phyloP scores from a whole-genome alignment of 2,113 vertebrate genomes.

The rabbit (Oryctolagus cuniculus) region mOryCun1.1 NC_091434.1:4347501-4348000 shows the following conservation, averaged over 20 bases:
- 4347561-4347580: too few relatives aligned
- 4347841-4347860: background rate
- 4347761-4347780: rapidly evolving
- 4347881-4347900: rapidly evolving
- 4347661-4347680: background rate
- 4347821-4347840: background rate
- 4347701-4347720: rapidly evolving
- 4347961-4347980: background rate
- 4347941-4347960: background rate
- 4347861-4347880: too few relatives aligned
- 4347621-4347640: rapidly evolving
- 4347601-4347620: background rate
- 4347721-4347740: background rate
- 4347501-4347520: too few relatives aligned
- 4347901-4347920: background rate
- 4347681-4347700: rapidly evolving
- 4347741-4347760: rapidly evolving
- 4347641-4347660: background rate
- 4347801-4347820: rapidly evolving
- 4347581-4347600: rapidly evolving
- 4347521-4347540: too few relatives aligned
- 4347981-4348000: background rate
- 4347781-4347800: background rate
- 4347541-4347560: too few relatives aligned
- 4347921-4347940: too few relatives aligned